phyloP scores from a whole-genome alignment of 1,140 invertebrate genomes.

The Camponotus vicinus region DNA sequence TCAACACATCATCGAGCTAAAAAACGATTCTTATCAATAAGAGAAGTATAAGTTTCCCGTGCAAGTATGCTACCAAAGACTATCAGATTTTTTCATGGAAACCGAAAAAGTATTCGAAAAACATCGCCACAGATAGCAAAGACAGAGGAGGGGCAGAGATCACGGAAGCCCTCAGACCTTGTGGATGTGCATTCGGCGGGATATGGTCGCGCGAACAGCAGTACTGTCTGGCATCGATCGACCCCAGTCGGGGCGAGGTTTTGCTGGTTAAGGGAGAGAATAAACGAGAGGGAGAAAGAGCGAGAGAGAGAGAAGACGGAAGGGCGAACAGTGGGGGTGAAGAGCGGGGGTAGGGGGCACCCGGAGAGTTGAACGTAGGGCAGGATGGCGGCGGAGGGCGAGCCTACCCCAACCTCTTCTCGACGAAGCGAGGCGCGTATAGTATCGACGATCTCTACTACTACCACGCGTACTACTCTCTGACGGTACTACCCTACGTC shows the following conservation, averaged over 20 bases:
- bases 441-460: constrained; percentile 84
- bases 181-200: constrained; percentile 80
- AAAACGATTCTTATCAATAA: constrained; percentile 7
- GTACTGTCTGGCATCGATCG: constrained; percentile 86
- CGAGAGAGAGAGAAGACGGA: not conserved
- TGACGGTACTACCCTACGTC: constrained; percentile 68
- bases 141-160: constrained; percentile 36
- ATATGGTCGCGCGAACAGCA: constrained; percentile 84
- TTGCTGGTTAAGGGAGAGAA: constrained; percentile 62
- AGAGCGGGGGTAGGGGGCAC: constrained; percentile 36
- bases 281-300: constrained; percentile 10
- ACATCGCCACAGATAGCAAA: not conserved
- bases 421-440: constrained; percentile 77
- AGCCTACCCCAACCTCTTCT: constrained; percentile 85
- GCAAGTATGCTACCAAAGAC: constrained; percentile 15
- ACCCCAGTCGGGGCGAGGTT: constrained; percentile 69
- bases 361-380: constrained; percentile 57
- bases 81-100: not conserved
- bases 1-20: not conserved
- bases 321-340: not conserved
- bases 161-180: constrained; percentile 57
- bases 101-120: constrained; percentile 15
- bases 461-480: constrained; percentile 69
- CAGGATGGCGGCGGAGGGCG: constrained; percentile 70
- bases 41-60: not conserved